Evolutionary conservation across 1,140 invertebrate genomes (phyloP).

Genomic region (Hylaeus anthracinus): DNA sequence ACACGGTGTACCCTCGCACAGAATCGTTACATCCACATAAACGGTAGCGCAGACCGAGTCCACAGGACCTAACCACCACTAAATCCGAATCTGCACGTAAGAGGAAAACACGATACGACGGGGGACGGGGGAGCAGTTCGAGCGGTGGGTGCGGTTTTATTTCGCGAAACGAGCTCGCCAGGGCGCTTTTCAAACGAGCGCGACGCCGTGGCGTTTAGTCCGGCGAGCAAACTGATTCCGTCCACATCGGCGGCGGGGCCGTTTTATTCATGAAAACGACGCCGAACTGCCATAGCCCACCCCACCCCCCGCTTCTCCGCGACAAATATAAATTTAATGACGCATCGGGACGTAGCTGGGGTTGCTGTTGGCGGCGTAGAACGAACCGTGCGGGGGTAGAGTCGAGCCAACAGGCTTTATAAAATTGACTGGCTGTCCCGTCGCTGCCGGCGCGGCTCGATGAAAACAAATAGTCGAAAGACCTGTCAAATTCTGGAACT

Average conservation of each 20-base stretch:
- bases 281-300: conserved; percentile 2
- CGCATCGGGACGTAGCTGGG: background rate
- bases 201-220: conserved; percentile 18
- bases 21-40: background rate
- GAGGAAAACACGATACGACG: conserved; percentile 25
- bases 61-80: background rate
- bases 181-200: conserved; percentile 17
- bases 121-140: background rate
- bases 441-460: conserved; percentile 5
- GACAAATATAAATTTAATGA: conserved; percentile 64
- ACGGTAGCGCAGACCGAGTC: background rate
- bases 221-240: conserved; percentile 32
- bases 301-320: background rate
- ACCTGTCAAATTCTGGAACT: conserved; percentile 27
- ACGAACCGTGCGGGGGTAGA: conserved; percentile 20
- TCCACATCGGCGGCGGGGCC: background rate
- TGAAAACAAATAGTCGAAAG: conserved; percentile 19
- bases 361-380: background rate
- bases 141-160: conserved; percentile 21
- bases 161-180: background rate
- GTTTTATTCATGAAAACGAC: conserved; percentile 37
- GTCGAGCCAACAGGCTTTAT: conserved; percentile 28
- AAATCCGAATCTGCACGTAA: background rate
- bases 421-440: conserved; percentile 43
- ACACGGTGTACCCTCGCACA: too few relatives aligned